Evolutionary conservation across 2,113 vertebrate species (phyloP).

Genomic region (Chloropsis hardwickii): DNA sequence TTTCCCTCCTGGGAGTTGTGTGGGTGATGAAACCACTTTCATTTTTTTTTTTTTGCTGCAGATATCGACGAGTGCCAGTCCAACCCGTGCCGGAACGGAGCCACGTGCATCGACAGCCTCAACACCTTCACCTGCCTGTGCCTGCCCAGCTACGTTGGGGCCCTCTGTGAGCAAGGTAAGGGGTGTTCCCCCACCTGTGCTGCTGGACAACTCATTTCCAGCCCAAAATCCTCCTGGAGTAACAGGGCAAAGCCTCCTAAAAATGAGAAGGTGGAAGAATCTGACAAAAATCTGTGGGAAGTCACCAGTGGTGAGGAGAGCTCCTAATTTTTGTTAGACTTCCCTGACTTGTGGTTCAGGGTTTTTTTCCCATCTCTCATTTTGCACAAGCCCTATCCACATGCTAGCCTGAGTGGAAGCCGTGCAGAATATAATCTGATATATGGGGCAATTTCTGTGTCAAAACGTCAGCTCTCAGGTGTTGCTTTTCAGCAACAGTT

Average conservation of each 20-base stretch:
- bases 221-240: not conserved
- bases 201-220: too few species aligned
- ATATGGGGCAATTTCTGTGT: not conserved
- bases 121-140: constrained; percentile 88
- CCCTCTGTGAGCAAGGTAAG: constrained; percentile 91
- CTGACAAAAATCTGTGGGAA: not conserved
- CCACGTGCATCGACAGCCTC: constrained; percentile 87
- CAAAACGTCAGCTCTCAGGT: not conserved
- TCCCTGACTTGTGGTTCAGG: not conserved
- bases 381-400: not conserved
- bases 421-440: not conserved
- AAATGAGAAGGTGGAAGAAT: not conserved
- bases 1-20: not conserved
- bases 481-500: not conserved
- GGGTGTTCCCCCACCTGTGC: not conserved
- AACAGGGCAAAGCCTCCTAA: not conserved
- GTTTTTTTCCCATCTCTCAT: not conserved
- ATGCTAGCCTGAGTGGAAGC: not conserved
- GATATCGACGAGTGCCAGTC: constrained; percentile 95
- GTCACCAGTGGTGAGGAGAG: not conserved
- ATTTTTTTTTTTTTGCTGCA: constrained; percentile 59
- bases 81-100: constrained; percentile 92
- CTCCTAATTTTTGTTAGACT: not conserved
- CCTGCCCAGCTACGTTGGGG: constrained; percentile 89
- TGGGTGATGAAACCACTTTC: not conserved